Evolutionary conservation across 1,140 invertebrate genomes (phyloP).

Genomic region (Drosophila miranda): DNA sequence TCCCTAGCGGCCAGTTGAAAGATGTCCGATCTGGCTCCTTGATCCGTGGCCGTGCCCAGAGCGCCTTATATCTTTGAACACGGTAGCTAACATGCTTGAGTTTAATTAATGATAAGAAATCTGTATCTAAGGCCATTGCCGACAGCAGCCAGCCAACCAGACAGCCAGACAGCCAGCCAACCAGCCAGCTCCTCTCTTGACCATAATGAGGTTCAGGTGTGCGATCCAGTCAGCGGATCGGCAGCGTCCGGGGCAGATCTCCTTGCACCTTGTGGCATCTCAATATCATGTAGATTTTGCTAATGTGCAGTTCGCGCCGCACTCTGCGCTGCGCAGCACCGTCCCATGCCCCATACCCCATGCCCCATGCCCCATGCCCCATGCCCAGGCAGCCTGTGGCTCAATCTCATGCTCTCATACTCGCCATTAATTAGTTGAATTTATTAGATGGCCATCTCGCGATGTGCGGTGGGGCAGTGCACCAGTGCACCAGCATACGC

Average conservation of each 20-base stretch:
- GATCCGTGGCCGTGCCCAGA: slow-evolving; percentile 30
- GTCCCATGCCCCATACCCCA: neutral
- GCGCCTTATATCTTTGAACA: slow-evolving; percentile 75
- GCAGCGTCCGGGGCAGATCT: slow-evolving; percentile 36
- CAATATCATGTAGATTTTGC: slow-evolving; percentile 82
- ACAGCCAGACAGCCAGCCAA: neutral
- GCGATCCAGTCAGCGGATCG: slow-evolving; percentile 24
- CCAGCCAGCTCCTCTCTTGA: slow-evolving; percentile 17
- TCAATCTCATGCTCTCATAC: slow-evolving; percentile 79
- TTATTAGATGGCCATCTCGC: slow-evolving; percentile 80
- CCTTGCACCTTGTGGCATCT: slow-evolving; percentile 66
- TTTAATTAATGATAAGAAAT: slow-evolving; percentile 83
- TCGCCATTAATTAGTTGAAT: slow-evolving; percentile 82
- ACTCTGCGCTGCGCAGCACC: slow-evolving; percentile 20
- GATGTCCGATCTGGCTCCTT: slow-evolving; percentile 25
- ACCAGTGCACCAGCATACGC: slow-evolving; percentile 55
- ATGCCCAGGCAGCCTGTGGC: slow-evolving; percentile 14
- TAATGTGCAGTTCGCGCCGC: slow-evolving; percentile 69
- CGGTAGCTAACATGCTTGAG: slow-evolving; percentile 82
- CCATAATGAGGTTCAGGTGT: slow-evolving; percentile 64
- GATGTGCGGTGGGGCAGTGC: slow-evolving; percentile 25
- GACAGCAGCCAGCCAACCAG: slow-evolving; percentile 27
- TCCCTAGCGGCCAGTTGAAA: slow-evolving; percentile 50
- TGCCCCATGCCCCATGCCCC: neutral
- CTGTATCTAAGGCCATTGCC: slow-evolving; percentile 80